Conservation (phyloP, 2,888 invertebrate species). For the Ferrisia virgata region DNA sequence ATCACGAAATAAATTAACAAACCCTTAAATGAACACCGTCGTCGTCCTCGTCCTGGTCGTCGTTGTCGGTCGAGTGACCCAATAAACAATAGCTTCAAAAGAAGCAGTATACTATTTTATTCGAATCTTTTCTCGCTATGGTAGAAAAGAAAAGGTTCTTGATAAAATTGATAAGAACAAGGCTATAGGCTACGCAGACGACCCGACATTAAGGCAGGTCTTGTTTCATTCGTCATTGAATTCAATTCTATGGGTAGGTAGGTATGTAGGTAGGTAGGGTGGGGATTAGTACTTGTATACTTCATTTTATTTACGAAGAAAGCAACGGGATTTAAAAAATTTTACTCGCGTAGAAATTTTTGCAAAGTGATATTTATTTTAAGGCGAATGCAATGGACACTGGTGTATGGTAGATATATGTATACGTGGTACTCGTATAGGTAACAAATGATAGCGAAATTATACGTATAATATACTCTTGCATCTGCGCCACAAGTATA, state of each 20-base stretch:
- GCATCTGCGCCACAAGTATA: constrained; percentile 1
- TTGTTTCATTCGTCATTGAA: constrained; percentile 12
- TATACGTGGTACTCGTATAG: not conserved
- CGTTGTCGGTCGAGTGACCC: not conserved
- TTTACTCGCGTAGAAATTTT: too few relatives aligned
- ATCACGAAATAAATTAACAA: constrained; percentile 16
- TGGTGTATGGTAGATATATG: too few relatives aligned
- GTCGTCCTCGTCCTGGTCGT: too few relatives aligned
- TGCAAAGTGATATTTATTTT: not conserved
- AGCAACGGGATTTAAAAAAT: too few relatives aligned
- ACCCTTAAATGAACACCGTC: not conserved
- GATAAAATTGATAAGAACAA: constrained; percentile 27
- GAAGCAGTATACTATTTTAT: too few relatives aligned
- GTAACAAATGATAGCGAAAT: not conserved
- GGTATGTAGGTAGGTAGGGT: too few relatives aligned
- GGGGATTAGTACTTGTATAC: too few relatives aligned
- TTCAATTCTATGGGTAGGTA: not conserved
- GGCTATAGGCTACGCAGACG: not conserved
- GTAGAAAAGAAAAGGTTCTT: not conserved
- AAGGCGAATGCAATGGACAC: too few relatives aligned
- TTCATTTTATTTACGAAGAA: too few relatives aligned
- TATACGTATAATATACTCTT: not conserved
- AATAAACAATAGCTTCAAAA: constrained; percentile 21
- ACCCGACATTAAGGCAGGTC: constrained; percentile 28
- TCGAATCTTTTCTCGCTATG: too few relatives aligned